These are phyloP conservation scores for Lithophane semibrunnea DNA, from an alignment of 2,888 invertebrate genomes.

Conservation along the genomic window DNA sequence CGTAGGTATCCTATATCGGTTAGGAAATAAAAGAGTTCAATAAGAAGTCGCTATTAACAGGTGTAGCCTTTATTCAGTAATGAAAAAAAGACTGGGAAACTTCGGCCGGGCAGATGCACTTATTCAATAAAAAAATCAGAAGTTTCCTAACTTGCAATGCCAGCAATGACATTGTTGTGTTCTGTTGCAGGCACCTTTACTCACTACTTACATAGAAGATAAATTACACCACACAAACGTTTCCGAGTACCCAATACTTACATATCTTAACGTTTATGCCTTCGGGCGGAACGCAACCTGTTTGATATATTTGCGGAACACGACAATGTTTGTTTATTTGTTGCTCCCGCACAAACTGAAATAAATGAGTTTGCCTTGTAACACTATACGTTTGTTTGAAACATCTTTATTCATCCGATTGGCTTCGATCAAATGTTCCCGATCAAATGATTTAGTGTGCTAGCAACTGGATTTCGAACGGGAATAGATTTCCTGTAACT, in stretches of 20 bases:
- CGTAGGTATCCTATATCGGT: background rate
- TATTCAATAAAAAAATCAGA: too few relatives aligned
- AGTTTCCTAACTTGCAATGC: background rate
- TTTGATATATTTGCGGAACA: conserved; percentile 71
- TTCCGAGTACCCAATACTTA: conserved; percentile 37
- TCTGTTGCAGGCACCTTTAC: background rate
- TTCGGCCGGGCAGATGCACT: too few relatives aligned
- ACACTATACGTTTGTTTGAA: conserved; percentile 50
- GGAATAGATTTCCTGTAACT: conserved; percentile 41
- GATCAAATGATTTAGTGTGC: conserved; percentile 34
- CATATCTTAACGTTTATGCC: conserved; percentile 40
- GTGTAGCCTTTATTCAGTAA: background rate
- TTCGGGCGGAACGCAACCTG: conserved; percentile 49
- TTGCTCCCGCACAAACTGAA: conserved; percentile 68
- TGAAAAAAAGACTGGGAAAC: background rate
- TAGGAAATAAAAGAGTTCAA: background rate
- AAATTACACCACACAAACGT: conserved; percentile 22
- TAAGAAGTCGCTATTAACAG: background rate
- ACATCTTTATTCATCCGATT: conserved; percentile 43
- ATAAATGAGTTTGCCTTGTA: conserved; percentile 74
- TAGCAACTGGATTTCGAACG: conserved; percentile 35
- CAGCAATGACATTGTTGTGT: background rate
- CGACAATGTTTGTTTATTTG: conserved; percentile 72
- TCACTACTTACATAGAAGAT: background rate
- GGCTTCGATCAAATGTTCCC: conserved; percentile 47